These are phyloP conservation scores for Asobara japonica DNA, from an alignment of 1,140 invertebrate genomes.

Conservation along the genomic window DNA sequence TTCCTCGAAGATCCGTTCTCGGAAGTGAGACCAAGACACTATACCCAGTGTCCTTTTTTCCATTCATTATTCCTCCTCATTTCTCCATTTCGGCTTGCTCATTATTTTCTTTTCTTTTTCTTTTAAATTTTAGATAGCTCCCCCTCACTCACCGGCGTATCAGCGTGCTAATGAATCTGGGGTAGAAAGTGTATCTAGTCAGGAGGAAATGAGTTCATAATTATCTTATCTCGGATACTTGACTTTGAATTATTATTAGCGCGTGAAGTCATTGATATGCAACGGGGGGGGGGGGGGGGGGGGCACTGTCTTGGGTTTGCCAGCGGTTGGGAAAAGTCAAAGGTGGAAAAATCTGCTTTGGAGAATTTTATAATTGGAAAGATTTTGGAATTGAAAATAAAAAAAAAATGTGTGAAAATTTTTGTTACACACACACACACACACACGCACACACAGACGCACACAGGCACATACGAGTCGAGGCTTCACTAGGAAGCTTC, in stretches of 20 bases:
- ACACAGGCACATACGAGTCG: too few species aligned
- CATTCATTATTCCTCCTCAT: conserved; percentile 14
- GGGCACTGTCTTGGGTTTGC: too few species aligned
- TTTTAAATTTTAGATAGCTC: conserved; percentile 15
- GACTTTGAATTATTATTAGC: not conserved
- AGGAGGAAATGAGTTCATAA: not conserved
- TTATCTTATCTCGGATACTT: not conserved
- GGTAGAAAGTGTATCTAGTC: not conserved
- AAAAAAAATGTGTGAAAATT: too few species aligned
- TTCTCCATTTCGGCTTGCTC: not conserved
- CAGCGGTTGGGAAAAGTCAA: too few species aligned
- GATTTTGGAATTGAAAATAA: too few species aligned
- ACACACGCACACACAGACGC: too few species aligned
- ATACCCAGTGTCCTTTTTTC: conserved; percentile 27
- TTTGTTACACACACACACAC: too few species aligned
- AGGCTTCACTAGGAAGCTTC: too few species aligned
- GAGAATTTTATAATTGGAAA: too few species aligned
- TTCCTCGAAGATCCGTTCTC: conserved; percentile 37
- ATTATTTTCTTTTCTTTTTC: conserved; percentile 1
- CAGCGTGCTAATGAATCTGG: not conserved
- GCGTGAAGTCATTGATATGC: too few species aligned
- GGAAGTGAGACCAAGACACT: conserved; percentile 30
- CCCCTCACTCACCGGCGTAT: not conserved
- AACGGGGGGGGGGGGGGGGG: too few species aligned
- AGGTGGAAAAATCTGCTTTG: too few species aligned